Evolutionary conservation across 1,140 invertebrate species (phyloP).

Genomic region (Ruditapes philippinarum): DNA sequence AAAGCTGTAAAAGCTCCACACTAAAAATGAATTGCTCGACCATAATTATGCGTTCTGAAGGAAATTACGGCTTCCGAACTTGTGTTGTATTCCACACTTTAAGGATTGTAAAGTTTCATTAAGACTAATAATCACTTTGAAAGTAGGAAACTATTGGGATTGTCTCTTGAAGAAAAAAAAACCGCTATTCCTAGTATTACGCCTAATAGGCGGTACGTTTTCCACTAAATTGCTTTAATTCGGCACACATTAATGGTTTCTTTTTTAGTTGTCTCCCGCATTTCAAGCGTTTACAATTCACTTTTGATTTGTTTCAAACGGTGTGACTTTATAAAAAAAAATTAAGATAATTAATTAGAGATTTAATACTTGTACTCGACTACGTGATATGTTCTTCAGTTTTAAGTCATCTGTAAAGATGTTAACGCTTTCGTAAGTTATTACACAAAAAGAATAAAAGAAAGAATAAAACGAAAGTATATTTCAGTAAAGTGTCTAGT

Average conservation of each 20-base stretch:
- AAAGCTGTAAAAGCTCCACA: neutral
- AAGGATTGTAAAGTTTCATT: conserved; percentile 53
- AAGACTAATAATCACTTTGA: conserved; percentile 34
- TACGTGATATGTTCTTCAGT: too few relatives aligned
- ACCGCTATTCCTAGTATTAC: neutral
- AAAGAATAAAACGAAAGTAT: too few relatives aligned
- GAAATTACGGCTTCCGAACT: conserved; percentile 53
- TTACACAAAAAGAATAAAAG: too few relatives aligned
- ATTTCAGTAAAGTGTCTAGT: too few relatives aligned
- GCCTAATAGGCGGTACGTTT: neutral
- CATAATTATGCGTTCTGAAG: conserved; percentile 22
- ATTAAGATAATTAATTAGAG: too few relatives aligned
- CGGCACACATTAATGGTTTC: neutral
- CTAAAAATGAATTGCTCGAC: conserved; percentile 37
- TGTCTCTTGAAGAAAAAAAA: neutral
- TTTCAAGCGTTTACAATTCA: too few relatives aligned
- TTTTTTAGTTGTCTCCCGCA: too few relatives aligned
- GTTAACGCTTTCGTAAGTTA: too few relatives aligned
- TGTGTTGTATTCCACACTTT: conserved; percentile 54
- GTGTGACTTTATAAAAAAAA: too few relatives aligned
- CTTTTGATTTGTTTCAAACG: too few relatives aligned
- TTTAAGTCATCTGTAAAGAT: too few relatives aligned
- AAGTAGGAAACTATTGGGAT: neutral
- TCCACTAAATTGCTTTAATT: neutral
- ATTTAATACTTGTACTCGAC: too few relatives aligned